Conservation (phyloP, 1,140 invertebrate genomes). For the Alviniconcha marisindica region DNA sequence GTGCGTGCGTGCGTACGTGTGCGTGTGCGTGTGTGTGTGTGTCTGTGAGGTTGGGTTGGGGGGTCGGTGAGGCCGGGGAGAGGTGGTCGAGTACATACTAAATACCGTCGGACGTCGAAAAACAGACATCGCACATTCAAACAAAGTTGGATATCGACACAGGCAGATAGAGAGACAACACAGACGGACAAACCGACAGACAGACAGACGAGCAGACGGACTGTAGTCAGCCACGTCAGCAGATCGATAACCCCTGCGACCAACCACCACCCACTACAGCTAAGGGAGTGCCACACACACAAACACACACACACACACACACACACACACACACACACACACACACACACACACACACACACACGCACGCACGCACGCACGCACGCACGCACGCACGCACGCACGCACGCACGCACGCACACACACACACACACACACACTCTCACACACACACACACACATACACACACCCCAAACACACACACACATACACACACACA, state of each 20-base stretch:
- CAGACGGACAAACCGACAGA: not conserved
- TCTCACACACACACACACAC: slow-evolving; percentile 21
- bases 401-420: not conserved
- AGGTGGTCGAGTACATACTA: too few species aligned
- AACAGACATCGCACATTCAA: too few species aligned
- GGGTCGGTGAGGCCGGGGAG: too few species aligned
- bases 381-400: not conserved
- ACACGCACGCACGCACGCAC: not conserved
- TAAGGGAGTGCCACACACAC: too few species aligned
- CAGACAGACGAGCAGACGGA: too few species aligned
- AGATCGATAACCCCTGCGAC: too few species aligned
- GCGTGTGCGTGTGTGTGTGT: not conserved
- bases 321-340: slow-evolving; percentile 17
- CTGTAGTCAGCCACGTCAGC: too few species aligned
- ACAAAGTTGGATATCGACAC: too few species aligned
- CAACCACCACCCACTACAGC: too few species aligned
- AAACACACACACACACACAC: not conserved
- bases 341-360: not conserved
- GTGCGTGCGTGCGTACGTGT: not conserved
- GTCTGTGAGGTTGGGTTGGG: not conserved
- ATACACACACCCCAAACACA: slow-evolving; percentile 13
- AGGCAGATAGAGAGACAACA: slow-evolving; percentile 14
- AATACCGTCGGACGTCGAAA: too few species aligned
- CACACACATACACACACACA: slow-evolving; percentile 3
- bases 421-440: slow-evolving; percentile 9